A percentile compares a stretch with the other conserved stretches of the same genome.
These are phyloP conservation scores for Barnardius zonarius DNA, from an alignment of 2,113 vertebrate species.

Conservation along the genomic window DNA sequence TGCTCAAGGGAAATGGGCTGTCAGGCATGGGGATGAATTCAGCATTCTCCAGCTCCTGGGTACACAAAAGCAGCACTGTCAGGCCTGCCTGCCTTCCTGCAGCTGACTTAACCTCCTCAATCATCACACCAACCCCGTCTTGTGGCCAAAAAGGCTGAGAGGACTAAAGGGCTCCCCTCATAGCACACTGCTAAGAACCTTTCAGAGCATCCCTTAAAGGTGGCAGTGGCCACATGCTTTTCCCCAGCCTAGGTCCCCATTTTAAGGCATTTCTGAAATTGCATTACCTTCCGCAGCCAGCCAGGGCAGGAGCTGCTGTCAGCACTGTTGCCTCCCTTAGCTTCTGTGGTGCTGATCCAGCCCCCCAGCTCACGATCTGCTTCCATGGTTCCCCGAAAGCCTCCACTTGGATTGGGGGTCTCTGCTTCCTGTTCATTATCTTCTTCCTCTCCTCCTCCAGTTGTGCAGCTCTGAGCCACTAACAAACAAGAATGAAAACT, in stretches of 20 bases:
- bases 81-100: not conserved
- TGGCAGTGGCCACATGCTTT: not conserved
- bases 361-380: conserved; percentile 83
- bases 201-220: not conserved
- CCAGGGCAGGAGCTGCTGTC: conserved; percentile 92
- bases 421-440: conserved; percentile 83
- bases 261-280: not conserved
- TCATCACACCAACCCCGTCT: conserved; percentile 53
- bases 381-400: conserved; percentile 92
- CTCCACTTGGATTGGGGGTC: conserved; percentile 82
- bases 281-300: conserved; percentile 90
- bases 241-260: not conserved
- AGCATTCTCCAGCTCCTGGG: conserved; percentile 91
- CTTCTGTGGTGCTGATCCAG: conserved; percentile 79
- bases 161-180: not conserved
- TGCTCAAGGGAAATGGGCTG: conserved; percentile 73
- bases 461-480: conserved; percentile 84
- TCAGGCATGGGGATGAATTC: conserved; percentile 95
- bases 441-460: conserved; percentile 81
- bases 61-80: conserved; percentile 16
- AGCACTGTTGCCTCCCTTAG: conserved; percentile 73
- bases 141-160: not conserved
- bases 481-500: not conserved
- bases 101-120: not conserved
- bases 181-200: not conserved